phyloP scores from a whole-genome alignment of 2,113 vertebrate species.

The Mormyrus iriodes region DNA sequence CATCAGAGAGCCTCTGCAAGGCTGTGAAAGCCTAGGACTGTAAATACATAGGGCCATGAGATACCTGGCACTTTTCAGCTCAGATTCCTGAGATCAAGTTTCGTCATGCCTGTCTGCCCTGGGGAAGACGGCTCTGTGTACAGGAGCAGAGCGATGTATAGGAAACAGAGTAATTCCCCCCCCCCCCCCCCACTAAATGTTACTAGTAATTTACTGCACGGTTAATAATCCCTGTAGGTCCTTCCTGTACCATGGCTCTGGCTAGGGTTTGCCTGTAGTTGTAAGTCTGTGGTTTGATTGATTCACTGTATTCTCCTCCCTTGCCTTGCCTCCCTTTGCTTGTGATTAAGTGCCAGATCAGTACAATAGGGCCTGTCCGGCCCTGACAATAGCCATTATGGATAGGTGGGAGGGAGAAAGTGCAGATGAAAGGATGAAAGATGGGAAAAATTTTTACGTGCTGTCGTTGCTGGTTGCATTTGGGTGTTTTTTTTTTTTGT shows the following conservation, averaged over 20 bases:
- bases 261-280: not conserved
- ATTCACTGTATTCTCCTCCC: conserved; percentile 24
- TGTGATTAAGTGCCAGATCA: conserved; percentile 39
- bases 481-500: not conserved
- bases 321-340: conserved; percentile 25
- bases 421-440: conserved; percentile 21
- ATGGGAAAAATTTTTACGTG: conserved; percentile 27
- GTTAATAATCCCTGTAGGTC: not conserved
- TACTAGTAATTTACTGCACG: not conserved
- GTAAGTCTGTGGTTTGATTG: not conserved
- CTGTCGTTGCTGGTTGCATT: not conserved
- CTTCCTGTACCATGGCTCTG: not conserved
- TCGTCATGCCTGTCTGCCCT: not conserved
- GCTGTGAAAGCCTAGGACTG: not conserved
- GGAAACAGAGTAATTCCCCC: not conserved
- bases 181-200: not conserved
- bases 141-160: not conserved
- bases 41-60: not conserved
- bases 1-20: not conserved
- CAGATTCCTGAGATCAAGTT: conserved; percentile 16
- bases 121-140: not conserved
- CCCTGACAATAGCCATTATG: conserved; percentile 50
- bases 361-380: conserved; percentile 56
- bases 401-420: conserved; percentile 33
- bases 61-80: not conserved